Conservation (phyloP, 2,113 vertebrate genomes). For the Stomatorhinus ivindoensis region DNA sequence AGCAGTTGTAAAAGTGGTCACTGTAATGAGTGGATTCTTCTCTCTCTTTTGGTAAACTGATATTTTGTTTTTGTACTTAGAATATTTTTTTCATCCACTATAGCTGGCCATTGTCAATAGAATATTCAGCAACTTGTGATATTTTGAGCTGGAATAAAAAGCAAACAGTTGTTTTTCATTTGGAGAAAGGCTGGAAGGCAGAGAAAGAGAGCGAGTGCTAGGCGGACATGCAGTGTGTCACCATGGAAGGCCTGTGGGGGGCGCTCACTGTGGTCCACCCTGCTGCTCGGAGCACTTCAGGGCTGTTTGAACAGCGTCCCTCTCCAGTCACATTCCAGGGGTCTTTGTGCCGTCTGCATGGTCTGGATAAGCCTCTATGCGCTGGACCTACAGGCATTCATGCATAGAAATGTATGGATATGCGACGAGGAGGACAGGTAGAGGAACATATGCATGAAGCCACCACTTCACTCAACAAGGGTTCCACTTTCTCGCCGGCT, state of each 20-base stretch:
- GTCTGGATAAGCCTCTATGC: background rate
- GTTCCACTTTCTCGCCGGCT: background rate
- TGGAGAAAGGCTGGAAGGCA: conserved; percentile 24
- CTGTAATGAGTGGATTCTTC: background rate
- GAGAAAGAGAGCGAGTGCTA: background rate
- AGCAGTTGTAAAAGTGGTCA: background rate
- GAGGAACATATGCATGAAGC: background rate
- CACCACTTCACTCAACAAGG: background rate
- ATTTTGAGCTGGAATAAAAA: conserved; percentile 61
- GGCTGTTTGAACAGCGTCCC: background rate
- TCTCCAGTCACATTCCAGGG: background rate
- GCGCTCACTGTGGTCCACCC: background rate
- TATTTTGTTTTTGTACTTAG: background rate
- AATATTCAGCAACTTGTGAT: conserved; percentile 67
- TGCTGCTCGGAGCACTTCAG: background rate
- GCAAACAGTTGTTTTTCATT: conserved; percentile 55
- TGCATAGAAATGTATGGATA: background rate
- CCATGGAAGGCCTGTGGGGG: conserved; percentile 13
- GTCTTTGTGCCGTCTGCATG: background rate
- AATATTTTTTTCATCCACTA: conserved; percentile 31
- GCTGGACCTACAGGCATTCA: background rate
- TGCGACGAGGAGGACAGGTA: background rate
- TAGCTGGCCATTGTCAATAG: conserved; percentile 56
- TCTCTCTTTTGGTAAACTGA: background rate
- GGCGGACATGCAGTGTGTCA: conserved; percentile 28